Conservation (phyloP, 2,113 vertebrate genomes). For the Cyprinodon variegatus region DNA sequence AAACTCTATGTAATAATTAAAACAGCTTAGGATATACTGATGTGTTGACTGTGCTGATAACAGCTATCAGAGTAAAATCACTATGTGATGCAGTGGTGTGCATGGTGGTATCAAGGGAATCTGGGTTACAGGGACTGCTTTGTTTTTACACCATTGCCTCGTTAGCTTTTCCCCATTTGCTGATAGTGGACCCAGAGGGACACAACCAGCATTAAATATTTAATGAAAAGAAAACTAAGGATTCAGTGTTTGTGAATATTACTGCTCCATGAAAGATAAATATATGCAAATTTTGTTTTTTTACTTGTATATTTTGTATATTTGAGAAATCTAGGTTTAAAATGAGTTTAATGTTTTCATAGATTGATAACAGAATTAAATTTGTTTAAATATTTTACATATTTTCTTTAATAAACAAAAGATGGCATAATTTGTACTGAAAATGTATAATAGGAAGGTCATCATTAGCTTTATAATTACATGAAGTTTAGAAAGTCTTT, state of each 20-base stretch:
- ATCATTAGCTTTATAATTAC: no score
- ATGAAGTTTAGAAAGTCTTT: no score
- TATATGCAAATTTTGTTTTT: slow-evolving; percentile 9
- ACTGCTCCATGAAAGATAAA: slow-evolving; percentile 20
- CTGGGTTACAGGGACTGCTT: slow-evolving; percentile 37
- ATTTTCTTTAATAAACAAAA: not conserved
- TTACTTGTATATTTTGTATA: slow-evolving; percentile 4
- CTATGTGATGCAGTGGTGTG: slow-evolving; percentile 9
- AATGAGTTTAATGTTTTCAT: not conserved
- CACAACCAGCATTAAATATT: slow-evolving; percentile 53
- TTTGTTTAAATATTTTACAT: not conserved
- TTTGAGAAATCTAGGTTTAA: slow-evolving; percentile 12
- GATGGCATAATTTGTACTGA: no score
- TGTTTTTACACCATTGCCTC: slow-evolving; percentile 36
- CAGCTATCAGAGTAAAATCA: slow-evolving; percentile 12
- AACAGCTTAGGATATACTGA: slow-evolving; percentile 1
- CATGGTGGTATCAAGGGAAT: slow-evolving; percentile 40
- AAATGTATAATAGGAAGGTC: no score
- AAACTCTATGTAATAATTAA: not conserved
- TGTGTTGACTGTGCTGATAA: slow-evolving; percentile 12
- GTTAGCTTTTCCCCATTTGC: slow-evolving; percentile 42
- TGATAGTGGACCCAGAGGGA: slow-evolving; percentile 44
- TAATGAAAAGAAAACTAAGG: slow-evolving; percentile 47
- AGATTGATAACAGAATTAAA: slow-evolving; percentile 6
- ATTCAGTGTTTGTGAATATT: slow-evolving; percentile 14